phyloP scores from a whole-genome alignment of 1,140 invertebrate genomes.

The Diplogasteroides magnus region DNA sequence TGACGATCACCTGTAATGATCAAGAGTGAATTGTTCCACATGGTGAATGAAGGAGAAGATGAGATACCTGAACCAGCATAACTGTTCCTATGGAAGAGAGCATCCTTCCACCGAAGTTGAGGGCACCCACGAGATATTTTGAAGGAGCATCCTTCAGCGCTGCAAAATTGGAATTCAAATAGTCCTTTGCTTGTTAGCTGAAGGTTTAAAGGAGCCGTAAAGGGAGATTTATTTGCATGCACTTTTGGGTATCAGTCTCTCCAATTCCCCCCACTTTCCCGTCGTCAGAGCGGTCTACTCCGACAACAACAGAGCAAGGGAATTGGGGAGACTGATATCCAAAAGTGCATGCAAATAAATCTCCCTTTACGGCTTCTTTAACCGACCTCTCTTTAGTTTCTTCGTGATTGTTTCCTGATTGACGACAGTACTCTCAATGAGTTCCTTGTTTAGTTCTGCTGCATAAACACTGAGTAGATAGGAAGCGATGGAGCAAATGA shows the following conservation, averaged over 20 bases:
- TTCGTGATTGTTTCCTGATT: neutral
- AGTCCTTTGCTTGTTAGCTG: neutral
- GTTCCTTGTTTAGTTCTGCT: neutral
- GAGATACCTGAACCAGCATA: neutral
- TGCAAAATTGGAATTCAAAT: too few species aligned
- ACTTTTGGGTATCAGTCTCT: too few species aligned
- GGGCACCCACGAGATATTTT: neutral
- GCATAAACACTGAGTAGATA: neutral
- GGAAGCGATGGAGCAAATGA: neutral
- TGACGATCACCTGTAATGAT: neutral
- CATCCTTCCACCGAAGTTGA: neutral
- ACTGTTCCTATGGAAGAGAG: neutral
- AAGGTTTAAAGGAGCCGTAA: neutral
- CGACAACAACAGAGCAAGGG: too few species aligned
- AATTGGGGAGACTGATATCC: too few species aligned
- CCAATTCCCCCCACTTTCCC: too few species aligned
- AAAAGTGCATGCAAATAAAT: too few species aligned
- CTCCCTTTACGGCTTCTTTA: too few species aligned
- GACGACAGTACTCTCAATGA: neutral
- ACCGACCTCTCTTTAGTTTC: neutral
- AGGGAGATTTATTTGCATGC: too few species aligned
- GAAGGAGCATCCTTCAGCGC: neutral
- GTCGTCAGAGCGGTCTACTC: too few species aligned
- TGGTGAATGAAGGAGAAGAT: too few species aligned
- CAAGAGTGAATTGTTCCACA: neutral